Conservation (phyloP, 2,888 invertebrate genomes). For the Ditylenchus weischeri region DNA sequence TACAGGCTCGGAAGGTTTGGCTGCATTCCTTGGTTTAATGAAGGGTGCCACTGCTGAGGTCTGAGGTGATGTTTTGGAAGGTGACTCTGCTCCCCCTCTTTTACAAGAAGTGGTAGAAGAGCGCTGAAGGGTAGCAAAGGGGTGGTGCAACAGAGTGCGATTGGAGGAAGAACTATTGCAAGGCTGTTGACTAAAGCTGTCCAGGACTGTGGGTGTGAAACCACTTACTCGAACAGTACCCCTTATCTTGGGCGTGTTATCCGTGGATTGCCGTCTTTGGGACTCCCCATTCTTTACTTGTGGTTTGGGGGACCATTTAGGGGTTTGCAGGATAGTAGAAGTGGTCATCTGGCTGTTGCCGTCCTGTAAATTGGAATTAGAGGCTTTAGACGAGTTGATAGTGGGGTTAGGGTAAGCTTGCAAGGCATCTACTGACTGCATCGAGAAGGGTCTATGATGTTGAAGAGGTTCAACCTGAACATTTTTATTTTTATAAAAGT, state of each 20-base stretch:
- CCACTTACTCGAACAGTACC: not conserved
- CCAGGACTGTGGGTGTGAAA: not conserved
- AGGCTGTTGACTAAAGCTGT: not conserved
- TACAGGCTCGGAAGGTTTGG: not conserved
- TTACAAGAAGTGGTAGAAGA: not conserved
- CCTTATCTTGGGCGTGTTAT: not conserved
- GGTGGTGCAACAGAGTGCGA: slow-evolving; percentile 5
- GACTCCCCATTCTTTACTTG: too few species aligned
- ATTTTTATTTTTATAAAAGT: too few species aligned
- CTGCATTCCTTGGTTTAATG: not conserved
- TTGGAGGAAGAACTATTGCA: slow-evolving; percentile 1
- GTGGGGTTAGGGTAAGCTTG: not conserved
- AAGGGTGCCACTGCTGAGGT: not conserved
- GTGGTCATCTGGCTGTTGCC: not conserved
- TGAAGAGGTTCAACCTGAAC: slow-evolving; percentile 53
- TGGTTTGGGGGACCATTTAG: slow-evolving; percentile 3
- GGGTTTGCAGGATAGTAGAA: not conserved
- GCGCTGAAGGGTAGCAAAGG: slow-evolving; percentile 24
- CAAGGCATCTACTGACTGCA: slow-evolving; percentile 30
- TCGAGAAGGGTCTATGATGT: slow-evolving; percentile 56
- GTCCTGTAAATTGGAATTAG: not conserved
- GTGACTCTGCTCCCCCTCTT: slow-evolving; percentile 7
- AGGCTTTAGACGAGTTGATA: not conserved
- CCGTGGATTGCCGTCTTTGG: not conserved
- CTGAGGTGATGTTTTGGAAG: not conserved